phyloP scores from a whole-genome alignment of 2,888 invertebrate genomes.

The Periphyllus acericola region DNA sequence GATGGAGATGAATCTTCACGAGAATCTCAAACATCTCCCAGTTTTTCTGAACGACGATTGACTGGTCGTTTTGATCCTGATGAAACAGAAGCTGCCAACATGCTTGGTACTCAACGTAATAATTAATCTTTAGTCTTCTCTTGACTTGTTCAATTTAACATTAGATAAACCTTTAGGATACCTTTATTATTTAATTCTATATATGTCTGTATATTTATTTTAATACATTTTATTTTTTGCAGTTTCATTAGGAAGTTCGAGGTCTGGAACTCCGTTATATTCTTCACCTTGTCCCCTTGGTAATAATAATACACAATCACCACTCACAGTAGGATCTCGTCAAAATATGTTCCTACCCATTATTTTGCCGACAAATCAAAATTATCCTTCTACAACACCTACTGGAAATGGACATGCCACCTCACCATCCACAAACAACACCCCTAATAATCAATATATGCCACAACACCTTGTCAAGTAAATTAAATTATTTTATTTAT shows the following conservation, averaged over 20 bases:
- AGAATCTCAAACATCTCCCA: constrained; percentile 90
- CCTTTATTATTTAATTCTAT: neutral
- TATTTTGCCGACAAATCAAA: constrained; percentile 65
- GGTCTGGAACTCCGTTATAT: constrained; percentile 92
- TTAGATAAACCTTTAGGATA: constrained; percentile 42
- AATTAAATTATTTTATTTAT: neutral
- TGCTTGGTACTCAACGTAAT: constrained; percentile 76
- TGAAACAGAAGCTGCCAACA: constrained; percentile 96
- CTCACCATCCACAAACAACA: constrained; percentile 77
- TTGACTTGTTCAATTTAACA: constrained; percentile 40
- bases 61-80: constrained; percentile 90
- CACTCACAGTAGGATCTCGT: constrained; percentile 74
- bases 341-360: constrained; percentile 95
- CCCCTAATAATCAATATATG: constrained; percentile 66
- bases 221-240: constrained; percentile 66
- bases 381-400: constrained; percentile 42
- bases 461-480: constrained; percentile 56
- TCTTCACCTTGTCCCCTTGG: constrained; percentile 78
- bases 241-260: constrained; percentile 93
- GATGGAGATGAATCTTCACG: constrained; percentile 90
- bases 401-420: constrained; percentile 66
- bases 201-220: constrained; percentile 32
- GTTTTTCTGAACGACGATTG: constrained; percentile 78
- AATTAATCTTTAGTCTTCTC: constrained; percentile 58
- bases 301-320: constrained; percentile 74